Evolutionary conservation across 2,113 vertebrate species (phyloP).

Genomic region (Engraulis encrasicolus): DNA sequence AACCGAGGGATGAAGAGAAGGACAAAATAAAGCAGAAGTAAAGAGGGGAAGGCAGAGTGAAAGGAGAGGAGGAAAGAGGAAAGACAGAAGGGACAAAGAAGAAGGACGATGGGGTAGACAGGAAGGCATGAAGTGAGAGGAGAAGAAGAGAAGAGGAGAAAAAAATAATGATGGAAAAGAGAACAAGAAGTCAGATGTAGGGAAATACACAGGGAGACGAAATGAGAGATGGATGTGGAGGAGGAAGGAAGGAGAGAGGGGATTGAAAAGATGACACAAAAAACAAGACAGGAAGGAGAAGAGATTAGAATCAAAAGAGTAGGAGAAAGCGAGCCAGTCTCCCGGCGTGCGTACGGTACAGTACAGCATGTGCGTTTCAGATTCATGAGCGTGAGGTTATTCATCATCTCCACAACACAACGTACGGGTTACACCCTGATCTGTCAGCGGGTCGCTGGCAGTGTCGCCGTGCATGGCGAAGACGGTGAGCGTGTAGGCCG

Average conservation of each 20-base stretch:
- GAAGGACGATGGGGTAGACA: no score
- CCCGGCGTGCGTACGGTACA: slow-evolving; percentile 27
- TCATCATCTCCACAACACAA: slow-evolving; percentile 45
- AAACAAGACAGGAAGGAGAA: slow-evolving; percentile 21
- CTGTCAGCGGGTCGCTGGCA: slow-evolving; percentile 83
- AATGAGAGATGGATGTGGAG: no score
- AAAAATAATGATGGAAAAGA: no score
- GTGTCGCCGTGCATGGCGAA: slow-evolving; percentile 81
- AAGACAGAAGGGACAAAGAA: no score
- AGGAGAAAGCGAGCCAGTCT: slow-evolving; percentile 27
- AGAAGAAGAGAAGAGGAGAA: no score
- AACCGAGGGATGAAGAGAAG: background rate
- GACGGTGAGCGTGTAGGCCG: slow-evolving; percentile 84
- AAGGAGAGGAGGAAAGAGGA: slow-evolving; percentile 19
- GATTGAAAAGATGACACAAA: no score
- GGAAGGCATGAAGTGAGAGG: no score
- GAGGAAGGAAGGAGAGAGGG: no score
- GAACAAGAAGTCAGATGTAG: no score
- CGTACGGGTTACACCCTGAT: slow-evolving; percentile 91
- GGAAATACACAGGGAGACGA: no score
- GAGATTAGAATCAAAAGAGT: slow-evolving; percentile 31
- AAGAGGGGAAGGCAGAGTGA: background rate
- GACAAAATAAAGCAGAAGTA: background rate
- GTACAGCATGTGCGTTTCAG: no score
- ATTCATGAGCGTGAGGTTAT: no score